Evolutionary conservation across 1,140 invertebrate genomes (phyloP).

Genomic region (Pseudomyrmex cubaensis): DNA sequence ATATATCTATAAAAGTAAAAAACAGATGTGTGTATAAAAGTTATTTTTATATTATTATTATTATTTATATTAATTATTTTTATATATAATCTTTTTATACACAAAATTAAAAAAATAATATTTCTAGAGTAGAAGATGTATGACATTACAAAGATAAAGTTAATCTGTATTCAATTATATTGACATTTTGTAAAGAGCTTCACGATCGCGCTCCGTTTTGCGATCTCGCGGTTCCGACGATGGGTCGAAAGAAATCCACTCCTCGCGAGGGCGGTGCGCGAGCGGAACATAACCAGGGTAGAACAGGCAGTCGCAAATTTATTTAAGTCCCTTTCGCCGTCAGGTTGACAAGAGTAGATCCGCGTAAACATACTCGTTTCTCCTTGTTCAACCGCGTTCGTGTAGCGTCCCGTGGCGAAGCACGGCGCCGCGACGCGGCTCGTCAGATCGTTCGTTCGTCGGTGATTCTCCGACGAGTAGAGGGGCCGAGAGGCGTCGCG

Average conservation of each 20-base stretch:
- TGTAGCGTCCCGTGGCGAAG: constrained; percentile 40
- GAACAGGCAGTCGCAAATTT: constrained; percentile 80
- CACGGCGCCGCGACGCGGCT: constrained; percentile 44
- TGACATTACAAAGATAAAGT: background rate
- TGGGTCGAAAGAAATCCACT: constrained; percentile 62
- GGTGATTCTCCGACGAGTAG: constrained; percentile 49
- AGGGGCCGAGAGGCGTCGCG: constrained; percentile 57
- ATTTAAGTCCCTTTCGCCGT: constrained; percentile 82
- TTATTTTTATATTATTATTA: too few species aligned
- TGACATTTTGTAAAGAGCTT: constrained; percentile 2
- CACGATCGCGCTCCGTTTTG: constrained; percentile 43
- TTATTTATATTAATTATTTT: too few species aligned
- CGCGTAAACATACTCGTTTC: constrained; percentile 85
- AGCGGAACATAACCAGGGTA: constrained; percentile 1
- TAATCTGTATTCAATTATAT: background rate
- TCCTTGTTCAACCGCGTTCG: constrained; percentile 73
- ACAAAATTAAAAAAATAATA: background rate
- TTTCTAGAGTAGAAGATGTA: background rate
- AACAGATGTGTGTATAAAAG: too few species aligned
- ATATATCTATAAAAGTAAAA: too few species aligned
- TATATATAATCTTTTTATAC: too few species aligned
- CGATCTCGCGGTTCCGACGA: constrained; percentile 65
- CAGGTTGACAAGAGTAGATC: constrained; percentile 84
- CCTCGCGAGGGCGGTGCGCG: constrained; percentile 36
- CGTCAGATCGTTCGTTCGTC: constrained; percentile 47